These are phyloP conservation scores for Drosophila virilis DNA, from an alignment of 1,140 invertebrate species.

Conservation along the genomic window DNA sequence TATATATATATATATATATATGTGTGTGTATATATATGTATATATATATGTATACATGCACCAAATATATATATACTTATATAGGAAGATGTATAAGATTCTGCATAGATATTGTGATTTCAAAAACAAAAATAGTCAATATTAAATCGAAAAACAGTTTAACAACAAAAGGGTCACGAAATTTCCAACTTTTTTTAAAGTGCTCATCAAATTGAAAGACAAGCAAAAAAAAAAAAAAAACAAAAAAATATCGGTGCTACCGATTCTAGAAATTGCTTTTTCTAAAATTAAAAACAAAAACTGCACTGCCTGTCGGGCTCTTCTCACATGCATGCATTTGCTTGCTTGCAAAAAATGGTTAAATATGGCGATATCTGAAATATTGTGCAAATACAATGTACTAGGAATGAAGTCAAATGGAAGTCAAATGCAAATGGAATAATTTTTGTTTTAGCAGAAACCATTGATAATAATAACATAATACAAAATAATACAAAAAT, in stretches of 20 bases:
- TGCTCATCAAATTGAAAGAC: too few relatives aligned
- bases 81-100: conserved; percentile 66
- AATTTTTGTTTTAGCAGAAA: too few relatives aligned
- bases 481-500: too few relatives aligned
- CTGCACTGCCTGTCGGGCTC: conserved; percentile 70
- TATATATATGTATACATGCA: conserved; percentile 6
- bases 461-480: too few relatives aligned
- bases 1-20: conserved; percentile 47
- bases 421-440: conserved; percentile 39
- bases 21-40: neutral
- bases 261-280: conserved; percentile 23
- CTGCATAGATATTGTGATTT: conserved; percentile 78
- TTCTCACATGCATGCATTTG: conserved; percentile 47
- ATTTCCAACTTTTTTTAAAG: conserved; percentile 36
- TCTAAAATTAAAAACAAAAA: conserved; percentile 17
- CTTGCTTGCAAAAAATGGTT: conserved; percentile 21
- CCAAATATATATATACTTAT: neutral
- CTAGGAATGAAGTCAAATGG: conserved; percentile 17
- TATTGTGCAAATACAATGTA: neutral
- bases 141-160: conserved; percentile 33
- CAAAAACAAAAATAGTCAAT: conserved; percentile 60
- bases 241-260: conserved; percentile 27
- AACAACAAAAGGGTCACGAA: neutral
- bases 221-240: too few relatives aligned
- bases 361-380: neutral